phyloP scores from a whole-genome alignment of 2,797 vertebrate species.

The Phoeniculus purpureus region DNA sequence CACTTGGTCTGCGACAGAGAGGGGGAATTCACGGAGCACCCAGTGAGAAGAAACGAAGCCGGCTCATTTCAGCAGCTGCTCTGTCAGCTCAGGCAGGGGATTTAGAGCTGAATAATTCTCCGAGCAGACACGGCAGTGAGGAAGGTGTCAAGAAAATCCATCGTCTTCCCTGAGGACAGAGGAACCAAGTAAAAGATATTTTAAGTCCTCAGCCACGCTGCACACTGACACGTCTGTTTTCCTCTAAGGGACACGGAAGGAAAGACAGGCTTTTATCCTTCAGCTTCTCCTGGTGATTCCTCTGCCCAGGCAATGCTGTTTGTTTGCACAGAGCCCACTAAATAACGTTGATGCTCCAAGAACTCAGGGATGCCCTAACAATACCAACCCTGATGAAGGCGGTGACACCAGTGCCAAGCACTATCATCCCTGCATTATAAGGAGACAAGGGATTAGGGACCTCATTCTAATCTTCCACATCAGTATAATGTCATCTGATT shows the following conservation, averaged over 20 bases:
- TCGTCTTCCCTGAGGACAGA: not conserved
- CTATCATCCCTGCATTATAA: not conserved
- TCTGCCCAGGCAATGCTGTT: slow-evolving; percentile 45
- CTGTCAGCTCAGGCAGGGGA: slow-evolving; percentile 40
- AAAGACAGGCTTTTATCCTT: slow-evolving; percentile 17
- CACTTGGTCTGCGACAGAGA: not conserved
- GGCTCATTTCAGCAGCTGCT: not conserved
- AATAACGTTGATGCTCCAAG: not conserved
- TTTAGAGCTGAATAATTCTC: slow-evolving; percentile 49
- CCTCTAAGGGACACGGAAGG: not conserved
- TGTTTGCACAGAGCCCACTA: slow-evolving; percentile 46
- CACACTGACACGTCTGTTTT: not conserved
- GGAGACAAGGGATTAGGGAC: not conserved
- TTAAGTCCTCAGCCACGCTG: not conserved
- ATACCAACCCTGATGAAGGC: not conserved
- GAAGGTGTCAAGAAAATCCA: slow-evolving; percentile 9
- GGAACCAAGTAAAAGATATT: not conserved
- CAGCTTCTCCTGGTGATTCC: not conserved
- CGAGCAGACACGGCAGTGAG: not conserved
- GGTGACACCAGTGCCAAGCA: not conserved
- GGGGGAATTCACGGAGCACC: not conserved
- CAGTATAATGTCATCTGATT: slow-evolving; percentile 8
- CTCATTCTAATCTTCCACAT: not conserved
- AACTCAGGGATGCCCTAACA: not conserved
- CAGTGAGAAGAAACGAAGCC: not conserved